These are phyloP conservation scores for Macquaria ambigua DNA, from an alignment of 2,113 vertebrate genomes.

Conservation along the genomic window DNA sequence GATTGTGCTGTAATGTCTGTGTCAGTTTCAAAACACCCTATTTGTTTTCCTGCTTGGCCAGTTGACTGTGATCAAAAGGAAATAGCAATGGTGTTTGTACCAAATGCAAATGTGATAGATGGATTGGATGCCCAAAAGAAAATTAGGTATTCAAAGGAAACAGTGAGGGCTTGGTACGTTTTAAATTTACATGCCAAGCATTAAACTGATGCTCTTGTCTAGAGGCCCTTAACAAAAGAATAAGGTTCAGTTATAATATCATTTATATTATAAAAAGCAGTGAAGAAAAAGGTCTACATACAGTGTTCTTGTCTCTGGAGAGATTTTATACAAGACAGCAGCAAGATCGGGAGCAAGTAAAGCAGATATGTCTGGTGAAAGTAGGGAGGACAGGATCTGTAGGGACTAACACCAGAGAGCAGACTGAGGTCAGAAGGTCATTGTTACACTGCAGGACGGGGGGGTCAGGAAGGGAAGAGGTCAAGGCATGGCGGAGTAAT, in stretches of 20 bases:
- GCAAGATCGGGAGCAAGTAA: background rate
- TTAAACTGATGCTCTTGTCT: constrained; percentile 2
- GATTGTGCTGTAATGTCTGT: constrained; percentile 51
- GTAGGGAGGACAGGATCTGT: background rate
- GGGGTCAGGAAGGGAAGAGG: background rate
- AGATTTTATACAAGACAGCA: background rate
- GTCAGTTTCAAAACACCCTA: constrained; percentile 57
- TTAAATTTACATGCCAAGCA: constrained; percentile 12
- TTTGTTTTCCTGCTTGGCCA: constrained; percentile 42
- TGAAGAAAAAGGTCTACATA: background rate
- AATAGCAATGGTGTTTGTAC: constrained; percentile 22
- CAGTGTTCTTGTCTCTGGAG: background rate
- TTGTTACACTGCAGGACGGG: background rate
- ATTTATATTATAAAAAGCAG: background rate
- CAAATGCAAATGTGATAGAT: constrained; percentile 38
- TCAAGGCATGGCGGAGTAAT: constrained; percentile 15
- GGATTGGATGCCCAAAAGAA: background rate
- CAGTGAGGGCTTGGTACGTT: background rate
- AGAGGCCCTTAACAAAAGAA: background rate
- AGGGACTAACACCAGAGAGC: background rate
- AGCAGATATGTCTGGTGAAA: background rate
- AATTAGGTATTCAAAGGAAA: constrained; percentile 16
- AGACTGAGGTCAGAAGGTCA: constrained; percentile 6
- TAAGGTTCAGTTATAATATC: background rate
- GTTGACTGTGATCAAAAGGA: constrained; percentile 44